A percentile compares a stretch with the other conserved stretches of the same genome.
Conservation (phyloP, 2,797 vertebrate genomes). For the Ambastaia sidthimunki region DNA sequence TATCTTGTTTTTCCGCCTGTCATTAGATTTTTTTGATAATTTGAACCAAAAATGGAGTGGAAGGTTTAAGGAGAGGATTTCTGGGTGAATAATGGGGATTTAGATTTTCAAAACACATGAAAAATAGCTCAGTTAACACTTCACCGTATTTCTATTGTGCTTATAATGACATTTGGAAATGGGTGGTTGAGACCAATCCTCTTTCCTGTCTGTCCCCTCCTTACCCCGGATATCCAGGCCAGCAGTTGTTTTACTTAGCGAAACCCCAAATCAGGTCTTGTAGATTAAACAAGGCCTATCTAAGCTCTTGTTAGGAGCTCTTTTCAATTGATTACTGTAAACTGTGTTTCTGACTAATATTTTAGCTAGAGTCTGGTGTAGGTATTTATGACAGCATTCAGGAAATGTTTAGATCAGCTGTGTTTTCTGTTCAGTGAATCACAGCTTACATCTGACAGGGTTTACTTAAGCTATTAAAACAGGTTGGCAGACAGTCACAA, state of each 20-base stretch:
- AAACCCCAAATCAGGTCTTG: conserved; percentile 25
- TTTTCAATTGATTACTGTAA: background rate
- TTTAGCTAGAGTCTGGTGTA: background rate
- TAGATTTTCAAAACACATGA: background rate
- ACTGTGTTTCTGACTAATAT: background rate
- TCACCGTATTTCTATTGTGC: background rate
- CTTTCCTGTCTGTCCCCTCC: conserved; percentile 30
- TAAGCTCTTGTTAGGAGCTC: background rate
- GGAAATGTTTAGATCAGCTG: background rate
- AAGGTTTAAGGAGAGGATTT: too few species aligned
- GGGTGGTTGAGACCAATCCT: conserved; percentile 12
- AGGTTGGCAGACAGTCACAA: background rate
- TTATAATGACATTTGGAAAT: conserved; percentile 4
- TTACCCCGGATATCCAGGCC: conserved; percentile 41
- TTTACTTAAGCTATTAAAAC: background rate
- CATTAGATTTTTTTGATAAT: too few species aligned
- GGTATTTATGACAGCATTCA: background rate
- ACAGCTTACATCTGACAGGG: background rate
- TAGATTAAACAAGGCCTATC: conserved; percentile 15
- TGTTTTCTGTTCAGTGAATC: background rate
- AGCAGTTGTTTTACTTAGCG: conserved; percentile 39
- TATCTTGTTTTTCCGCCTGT: background rate
- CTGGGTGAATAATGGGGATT: background rate
- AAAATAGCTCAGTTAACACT: too few species aligned
- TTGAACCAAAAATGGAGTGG: too few species aligned